Conservation (phyloP, 2,113 vertebrate species). For the Protomyctophum bolini region DNA sequence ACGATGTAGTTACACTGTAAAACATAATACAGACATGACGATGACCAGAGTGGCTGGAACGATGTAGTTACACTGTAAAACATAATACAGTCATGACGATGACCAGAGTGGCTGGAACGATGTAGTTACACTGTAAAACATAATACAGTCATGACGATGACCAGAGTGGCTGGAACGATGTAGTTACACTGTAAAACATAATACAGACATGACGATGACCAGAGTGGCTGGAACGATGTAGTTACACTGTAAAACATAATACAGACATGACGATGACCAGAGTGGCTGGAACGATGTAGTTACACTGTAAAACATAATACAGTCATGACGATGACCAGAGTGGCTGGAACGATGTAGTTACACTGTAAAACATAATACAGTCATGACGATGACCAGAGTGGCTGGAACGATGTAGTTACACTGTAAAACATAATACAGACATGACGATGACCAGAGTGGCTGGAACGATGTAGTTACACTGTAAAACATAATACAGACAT, state of each 20-base stretch:
- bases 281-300: too few relatives aligned
- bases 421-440: too few relatives aligned
- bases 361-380: neutral
- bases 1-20: too few relatives aligned
- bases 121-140: too few relatives aligned
- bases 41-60: too few relatives aligned
- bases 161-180: constrained; percentile 89
- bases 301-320: neutral
- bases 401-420: too few relatives aligned
- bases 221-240: neutral
- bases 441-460: constrained; percentile 87
- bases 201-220: constrained; percentile 16
- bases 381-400: neutral
- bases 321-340: neutral
- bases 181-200: constrained; percentile 93
- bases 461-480: constrained; percentile 97
- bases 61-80: too few relatives aligned
- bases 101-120: neutral
- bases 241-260: neutral
- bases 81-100: neutral
- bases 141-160: constrained; percentile 73
- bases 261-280: neutral
- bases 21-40: neutral
- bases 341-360: too few relatives aligned
- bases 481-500: constrained; percentile 40